These are phyloP conservation scores for Musca vetustissima DNA, from an alignment of 1,140 invertebrate genomes.

Conservation along the genomic window DNA sequence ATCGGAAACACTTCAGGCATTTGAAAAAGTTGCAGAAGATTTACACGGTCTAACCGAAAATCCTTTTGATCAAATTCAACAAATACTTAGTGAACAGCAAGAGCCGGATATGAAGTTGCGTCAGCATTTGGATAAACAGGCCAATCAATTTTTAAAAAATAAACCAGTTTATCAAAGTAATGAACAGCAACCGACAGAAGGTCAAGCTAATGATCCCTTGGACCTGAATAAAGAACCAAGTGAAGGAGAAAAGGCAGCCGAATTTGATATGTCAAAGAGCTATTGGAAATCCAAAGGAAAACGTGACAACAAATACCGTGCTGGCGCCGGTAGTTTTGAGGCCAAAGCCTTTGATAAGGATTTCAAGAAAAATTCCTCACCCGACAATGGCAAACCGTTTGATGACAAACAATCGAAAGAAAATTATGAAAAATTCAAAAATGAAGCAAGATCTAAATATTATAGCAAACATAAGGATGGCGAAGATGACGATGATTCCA, in stretches of 20 bases:
- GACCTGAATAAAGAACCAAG: too few species aligned
- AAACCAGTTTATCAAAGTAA: neutral
- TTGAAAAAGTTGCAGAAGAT: conserved; percentile 21
- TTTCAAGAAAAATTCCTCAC: too few species aligned
- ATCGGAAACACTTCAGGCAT: conserved; percentile 41
- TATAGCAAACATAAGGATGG: neutral
- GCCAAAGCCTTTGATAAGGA: too few species aligned
- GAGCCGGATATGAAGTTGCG: neutral
- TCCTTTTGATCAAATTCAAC: conserved; percentile 9
- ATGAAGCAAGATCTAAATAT: too few species aligned
- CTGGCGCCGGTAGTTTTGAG: too few species aligned
- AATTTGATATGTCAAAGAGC: too few species aligned
- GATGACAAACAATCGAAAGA: too few species aligned
- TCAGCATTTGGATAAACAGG: neutral
- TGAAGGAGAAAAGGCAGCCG: too few species aligned
- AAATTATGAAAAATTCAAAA: too few species aligned
- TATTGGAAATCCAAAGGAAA: too few species aligned
- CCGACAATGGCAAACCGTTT: too few species aligned
- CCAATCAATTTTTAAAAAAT: conserved; percentile 10
- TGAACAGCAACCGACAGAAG: neutral
- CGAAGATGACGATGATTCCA: neutral
- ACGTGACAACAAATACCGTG: too few species aligned
- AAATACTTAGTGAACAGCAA: neutral
- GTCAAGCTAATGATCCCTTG: neutral
- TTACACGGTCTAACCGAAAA: neutral